Base-by-base conservation (phyloP, 2,888 invertebrate genomes). In the Dascillus cervinus region DNA sequence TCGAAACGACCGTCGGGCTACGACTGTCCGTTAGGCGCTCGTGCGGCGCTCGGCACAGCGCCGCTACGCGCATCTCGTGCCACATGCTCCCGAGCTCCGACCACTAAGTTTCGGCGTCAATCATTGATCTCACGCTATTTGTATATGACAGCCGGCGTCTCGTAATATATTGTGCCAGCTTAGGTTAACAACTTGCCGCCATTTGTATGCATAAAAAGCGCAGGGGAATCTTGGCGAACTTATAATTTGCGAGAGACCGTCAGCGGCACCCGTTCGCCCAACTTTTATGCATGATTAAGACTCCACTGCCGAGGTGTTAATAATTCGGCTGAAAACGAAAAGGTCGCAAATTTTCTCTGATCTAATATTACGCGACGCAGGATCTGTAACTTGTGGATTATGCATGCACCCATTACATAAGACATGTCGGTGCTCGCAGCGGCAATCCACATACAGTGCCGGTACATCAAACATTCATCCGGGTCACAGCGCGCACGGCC, bases 391-490 rank as follows among this genome's bases (percentile, higher is more conserved):
- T 50, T 36, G 35, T 57, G 49, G 50, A 55, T 55, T 55, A 55
- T 57, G 55, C 52, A 56, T 54, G 50, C 53, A 49, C 44, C 46
- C 52, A 50, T 49, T 56, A 52, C 55, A 52, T 56, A 56, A 56
- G 56, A 52, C 50, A 55, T 56, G 53, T 46, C 48, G 43, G 43
- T 47, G 50, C 50, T 49, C 49, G 50, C 49, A 47, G 48, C 47
- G 47, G 54, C 53, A 56, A 54, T 56, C 53, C 55, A 52, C 52
- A 50, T 53, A 52, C 49, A 52, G 53, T 52, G 50, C 52, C 43
- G 36, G 44, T 39, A 53, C 42, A 58, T 58, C 57, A 58, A 58
- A 58, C 49, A 58, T 58, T 58, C 57, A 58, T 55, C 55, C 56
- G 47, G 58, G 58, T 58, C 57, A 55, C 56, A 49, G 48, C 46